A percentile compares a stretch with the other conserved stretches of the same genome.
phyloP scores from a whole-genome alignment of 2,113 vertebrate genomes.

The Psammodynastes pulverulentus region DNA sequence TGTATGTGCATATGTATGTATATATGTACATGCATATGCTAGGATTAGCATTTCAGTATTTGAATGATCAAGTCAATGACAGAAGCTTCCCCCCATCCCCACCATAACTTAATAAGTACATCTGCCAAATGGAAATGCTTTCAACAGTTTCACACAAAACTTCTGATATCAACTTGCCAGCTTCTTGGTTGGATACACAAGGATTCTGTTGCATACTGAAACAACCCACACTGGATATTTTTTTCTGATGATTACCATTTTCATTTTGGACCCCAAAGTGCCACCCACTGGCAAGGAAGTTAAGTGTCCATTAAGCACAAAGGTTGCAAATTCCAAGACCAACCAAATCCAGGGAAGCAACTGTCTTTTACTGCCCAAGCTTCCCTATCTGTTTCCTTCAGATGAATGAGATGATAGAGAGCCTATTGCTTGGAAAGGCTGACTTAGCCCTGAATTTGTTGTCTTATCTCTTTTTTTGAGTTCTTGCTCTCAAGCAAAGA shows the following conservation, averaged over 20 bases:
- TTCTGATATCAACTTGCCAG: rapidly evolving
- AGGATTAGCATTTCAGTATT: slow-evolving; percentile 7
- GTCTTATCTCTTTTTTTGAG: too few species aligned
- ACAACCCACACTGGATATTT: not conserved
- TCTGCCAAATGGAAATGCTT: slow-evolving; percentile 43
- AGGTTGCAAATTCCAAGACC: not conserved
- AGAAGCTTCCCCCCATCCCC: slow-evolving; percentile 1
- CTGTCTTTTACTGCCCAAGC: not conserved
- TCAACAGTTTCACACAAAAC: slow-evolving; percentile 41
- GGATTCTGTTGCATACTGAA: not conserved
- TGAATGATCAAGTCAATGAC: slow-evolving; percentile 35
- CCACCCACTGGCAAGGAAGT: not conserved
- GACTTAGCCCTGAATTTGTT: not conserved
- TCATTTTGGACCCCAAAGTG: too few species aligned
- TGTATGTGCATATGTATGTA: not conserved
- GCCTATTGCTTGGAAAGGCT: not conserved
- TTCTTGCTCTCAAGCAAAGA: not conserved
- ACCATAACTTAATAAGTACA: not conserved
- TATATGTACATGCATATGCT: not conserved
- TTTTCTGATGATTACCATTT: not conserved
- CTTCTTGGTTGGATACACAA: not conserved
- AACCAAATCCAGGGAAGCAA: not conserved
- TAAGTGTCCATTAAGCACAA: not conserved
- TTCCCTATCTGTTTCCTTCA: not conserved
- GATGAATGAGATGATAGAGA: not conserved